These are phyloP conservation scores for Geodia barretti DNA, from an alignment of 37 sponge, comb jelly and placozoan species.

Conservation along the genomic window DNA sequence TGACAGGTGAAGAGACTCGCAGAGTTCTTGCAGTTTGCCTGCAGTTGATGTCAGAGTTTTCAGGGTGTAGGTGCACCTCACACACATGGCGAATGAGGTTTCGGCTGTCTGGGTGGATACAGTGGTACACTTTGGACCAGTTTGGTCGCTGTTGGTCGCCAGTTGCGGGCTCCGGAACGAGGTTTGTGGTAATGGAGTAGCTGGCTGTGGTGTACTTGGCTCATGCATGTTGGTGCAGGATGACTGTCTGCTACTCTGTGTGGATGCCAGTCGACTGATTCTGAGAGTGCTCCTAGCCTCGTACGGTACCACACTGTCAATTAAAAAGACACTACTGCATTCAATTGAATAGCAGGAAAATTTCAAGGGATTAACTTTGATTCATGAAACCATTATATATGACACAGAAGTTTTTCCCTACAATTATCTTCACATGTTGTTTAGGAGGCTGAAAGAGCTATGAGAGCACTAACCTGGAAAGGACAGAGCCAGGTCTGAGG, in stretches of 20 bases:
- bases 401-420: too few relatives aligned
- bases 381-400: too few relatives aligned
- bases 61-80: constrained; percentile 29
- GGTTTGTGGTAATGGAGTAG: too few relatives aligned
- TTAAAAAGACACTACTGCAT: too few relatives aligned
- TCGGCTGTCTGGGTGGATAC: constrained; percentile 54
- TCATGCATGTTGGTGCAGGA: not conserved
- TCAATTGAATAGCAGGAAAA: too few relatives aligned
- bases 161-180: too few relatives aligned
- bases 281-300: constrained; percentile 22
- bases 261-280: not conserved
- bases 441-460: too few relatives aligned
- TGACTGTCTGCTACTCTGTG: not conserved
- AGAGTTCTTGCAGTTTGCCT: not conserved
- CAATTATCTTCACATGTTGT: too few relatives aligned
- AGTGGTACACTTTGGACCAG: too few relatives aligned
- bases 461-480: not conserved
- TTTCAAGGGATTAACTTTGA: too few relatives aligned
- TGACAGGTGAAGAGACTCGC: not conserved
- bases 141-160: too few relatives aligned
- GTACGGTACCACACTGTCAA: not conserved
- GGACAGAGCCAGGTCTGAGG: not conserved
- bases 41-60: not conserved
- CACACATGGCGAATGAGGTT: constrained; percentile 66
- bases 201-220: too few relatives aligned